These are phyloP conservation scores for Flexamia atlantica DNA, from an alignment of 2,888 invertebrate species.

Conservation along the genomic window DNA sequence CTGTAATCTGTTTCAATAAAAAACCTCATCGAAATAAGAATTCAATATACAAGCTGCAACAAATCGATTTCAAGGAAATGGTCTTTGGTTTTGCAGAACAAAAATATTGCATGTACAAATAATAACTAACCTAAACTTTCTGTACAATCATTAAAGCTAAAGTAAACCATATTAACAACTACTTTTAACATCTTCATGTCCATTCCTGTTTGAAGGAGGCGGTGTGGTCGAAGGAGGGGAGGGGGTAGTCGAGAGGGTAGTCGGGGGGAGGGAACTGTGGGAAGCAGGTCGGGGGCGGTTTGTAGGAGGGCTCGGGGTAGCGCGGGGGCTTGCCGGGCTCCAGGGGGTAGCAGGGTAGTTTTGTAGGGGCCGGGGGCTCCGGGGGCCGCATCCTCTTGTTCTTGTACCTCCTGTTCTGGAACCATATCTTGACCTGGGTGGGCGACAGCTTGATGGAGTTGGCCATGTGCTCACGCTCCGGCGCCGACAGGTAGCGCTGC, in stretches of 20 bases:
- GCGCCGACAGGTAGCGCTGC: slow-evolving; percentile 97
- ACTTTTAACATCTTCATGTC: neutral
- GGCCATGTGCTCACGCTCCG: slow-evolving; percentile 97
- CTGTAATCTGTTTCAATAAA: too few relatives aligned
- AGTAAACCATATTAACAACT: neutral
- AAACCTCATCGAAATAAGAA: too few relatives aligned
- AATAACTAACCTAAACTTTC: neutral
- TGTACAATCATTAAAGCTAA: neutral
- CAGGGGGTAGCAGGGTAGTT: slow-evolving; percentile 4
- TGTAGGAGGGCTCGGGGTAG: neutral
- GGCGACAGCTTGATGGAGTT: slow-evolving; percentile 96
- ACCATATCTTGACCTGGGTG: slow-evolving; percentile 99
- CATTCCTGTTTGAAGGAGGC: slow-evolving; percentile 48
- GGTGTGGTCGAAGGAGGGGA: slow-evolving; percentile 27
- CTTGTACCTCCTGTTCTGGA: slow-evolving; percentile 99
- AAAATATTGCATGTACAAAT: neutral
- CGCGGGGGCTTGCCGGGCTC: slow-evolving; percentile 9
- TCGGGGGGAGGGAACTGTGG: slow-evolving; percentile 34
- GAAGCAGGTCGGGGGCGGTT: slow-evolving; percentile 3
- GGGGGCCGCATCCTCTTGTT: slow-evolving; percentile 80
- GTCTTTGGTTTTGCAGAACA: too few relatives aligned
- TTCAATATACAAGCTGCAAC: too few relatives aligned
- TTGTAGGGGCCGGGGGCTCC: neutral
- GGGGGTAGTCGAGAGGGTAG: slow-evolving; percentile 42
- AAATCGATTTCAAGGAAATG: too few relatives aligned